Conservation (phyloP, 2,888 invertebrate species). For the Cryptops parisi region DNA sequence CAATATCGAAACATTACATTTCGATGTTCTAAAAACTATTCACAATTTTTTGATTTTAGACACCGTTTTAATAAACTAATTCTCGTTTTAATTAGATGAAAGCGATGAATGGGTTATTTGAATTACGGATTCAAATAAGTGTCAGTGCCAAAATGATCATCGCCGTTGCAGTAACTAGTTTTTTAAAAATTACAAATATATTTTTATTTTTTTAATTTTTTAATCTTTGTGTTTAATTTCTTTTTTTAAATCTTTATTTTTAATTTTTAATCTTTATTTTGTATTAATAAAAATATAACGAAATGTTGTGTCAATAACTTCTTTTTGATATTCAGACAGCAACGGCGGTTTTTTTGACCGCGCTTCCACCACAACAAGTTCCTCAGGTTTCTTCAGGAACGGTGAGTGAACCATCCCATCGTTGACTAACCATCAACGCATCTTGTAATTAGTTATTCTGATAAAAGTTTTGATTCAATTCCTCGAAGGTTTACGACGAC, state of each 20-base stretch:
- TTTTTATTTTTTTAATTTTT: no score
- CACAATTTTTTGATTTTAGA: no score
- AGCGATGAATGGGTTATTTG: constrained; percentile 89
- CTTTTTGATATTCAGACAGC: constrained; percentile 40
- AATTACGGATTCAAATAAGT: constrained; percentile 58
- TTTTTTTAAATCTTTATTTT: no score
- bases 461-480: neutral
- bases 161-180: constrained; percentile 49
- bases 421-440: no score
- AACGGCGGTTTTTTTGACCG: constrained; percentile 62
- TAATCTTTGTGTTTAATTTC: no score
- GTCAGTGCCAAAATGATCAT: constrained; percentile 79
- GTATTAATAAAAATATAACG: neutral
- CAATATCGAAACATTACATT: no score
- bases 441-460: neutral
- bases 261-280: neutral
- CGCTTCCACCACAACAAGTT: constrained; percentile 58
- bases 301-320: neutral
- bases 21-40: no score
- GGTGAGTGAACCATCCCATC: constrained; percentile 23
- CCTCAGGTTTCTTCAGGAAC: constrained; percentile 45
- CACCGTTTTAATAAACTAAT: no score
- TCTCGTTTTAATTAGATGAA: constrained; percentile 52
- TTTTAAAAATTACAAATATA: neutral
- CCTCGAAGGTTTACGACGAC: neutral